Evolutionary conservation across 1,140 invertebrate species (phyloP).

Genomic region (Hyphantria cunea): DNA sequence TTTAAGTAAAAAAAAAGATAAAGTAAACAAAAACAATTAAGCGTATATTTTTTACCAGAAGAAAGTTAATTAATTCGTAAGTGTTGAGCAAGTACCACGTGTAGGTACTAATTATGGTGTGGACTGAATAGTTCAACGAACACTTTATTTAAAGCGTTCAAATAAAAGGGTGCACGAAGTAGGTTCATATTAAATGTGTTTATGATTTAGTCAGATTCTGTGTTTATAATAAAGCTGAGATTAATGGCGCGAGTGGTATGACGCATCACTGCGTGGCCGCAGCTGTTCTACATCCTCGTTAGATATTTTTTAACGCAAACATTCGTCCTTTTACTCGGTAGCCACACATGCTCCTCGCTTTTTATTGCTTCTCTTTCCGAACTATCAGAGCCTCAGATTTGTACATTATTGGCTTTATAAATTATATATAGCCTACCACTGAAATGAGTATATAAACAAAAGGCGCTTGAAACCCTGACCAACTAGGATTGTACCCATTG

Average conservation of each 20-base stretch:
- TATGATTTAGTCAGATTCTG: conserved; percentile 67
- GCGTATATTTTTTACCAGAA: background rate
- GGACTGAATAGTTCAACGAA: conserved; percentile 17
- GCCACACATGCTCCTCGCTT: conserved; percentile 54
- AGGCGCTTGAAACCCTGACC: conserved; percentile 14
- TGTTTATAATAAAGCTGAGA: conserved; percentile 76
- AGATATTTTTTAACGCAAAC: conserved; percentile 49
- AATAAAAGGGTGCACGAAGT: conserved; percentile 41
- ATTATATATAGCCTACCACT: conserved; percentile 32
- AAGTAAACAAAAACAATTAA: too few species aligned
- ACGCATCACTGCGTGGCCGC: conserved; percentile 32
- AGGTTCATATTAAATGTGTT: conserved; percentile 61
- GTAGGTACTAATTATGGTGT: background rate
- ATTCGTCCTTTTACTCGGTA: conserved; percentile 60
- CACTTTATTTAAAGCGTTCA: conserved; percentile 34
- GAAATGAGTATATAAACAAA: conserved; percentile 26
- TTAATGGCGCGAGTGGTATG: conserved; percentile 58
- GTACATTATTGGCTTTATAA: conserved; percentile 33
- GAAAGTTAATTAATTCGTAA: conserved; percentile 4
- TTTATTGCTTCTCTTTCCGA: conserved; percentile 59
- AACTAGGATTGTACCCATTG: background rate
- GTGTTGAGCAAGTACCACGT: conserved; percentile 1
- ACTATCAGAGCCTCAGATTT: conserved; percentile 40
- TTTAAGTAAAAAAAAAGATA: too few species aligned
- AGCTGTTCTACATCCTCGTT: conserved; percentile 60